These are phyloP conservation scores for Oikopleura dioica DNA, from an alignment of 23 tunicate genomes.

Conservation along the genomic window DNA sequence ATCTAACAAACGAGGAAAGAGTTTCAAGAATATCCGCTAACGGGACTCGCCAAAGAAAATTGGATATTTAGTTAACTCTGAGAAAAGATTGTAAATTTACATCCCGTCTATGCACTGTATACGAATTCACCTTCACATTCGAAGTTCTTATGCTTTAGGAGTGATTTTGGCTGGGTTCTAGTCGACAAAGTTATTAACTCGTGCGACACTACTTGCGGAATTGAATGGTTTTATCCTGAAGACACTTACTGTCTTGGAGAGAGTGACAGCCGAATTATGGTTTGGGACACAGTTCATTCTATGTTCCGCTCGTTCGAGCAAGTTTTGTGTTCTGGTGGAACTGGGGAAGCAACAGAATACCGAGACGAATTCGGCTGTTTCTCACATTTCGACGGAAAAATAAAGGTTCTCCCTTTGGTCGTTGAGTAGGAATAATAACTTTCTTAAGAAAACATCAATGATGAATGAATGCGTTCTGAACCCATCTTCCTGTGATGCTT, in stretches of 20 bases:
- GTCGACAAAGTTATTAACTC: neutral
- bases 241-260: neutral
- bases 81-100: neutral
- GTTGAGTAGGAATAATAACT: neutral
- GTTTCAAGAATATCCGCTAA: too few species aligned
- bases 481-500: neutral
- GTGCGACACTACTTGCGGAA: neutral
- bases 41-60: too few species aligned
- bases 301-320: neutral
- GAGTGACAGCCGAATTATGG: neutral
- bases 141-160: neutral
- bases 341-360: neutral
- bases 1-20: too few species aligned
- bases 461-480: neutral
- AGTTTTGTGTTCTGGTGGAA: neutral
- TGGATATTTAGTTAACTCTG: too few species aligned
- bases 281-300: neutral
- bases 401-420: too few species aligned
- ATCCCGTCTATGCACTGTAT: neutral
- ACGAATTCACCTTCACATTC: neutral
- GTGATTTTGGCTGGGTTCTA: neutral
- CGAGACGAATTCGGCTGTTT: neutral
- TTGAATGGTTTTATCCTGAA: neutral
- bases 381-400: too few species aligned
- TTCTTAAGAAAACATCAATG: too few species aligned